Conservation (phyloP, 1,140 invertebrate genomes). For the Oryzaephilus surinamensis region DNA sequence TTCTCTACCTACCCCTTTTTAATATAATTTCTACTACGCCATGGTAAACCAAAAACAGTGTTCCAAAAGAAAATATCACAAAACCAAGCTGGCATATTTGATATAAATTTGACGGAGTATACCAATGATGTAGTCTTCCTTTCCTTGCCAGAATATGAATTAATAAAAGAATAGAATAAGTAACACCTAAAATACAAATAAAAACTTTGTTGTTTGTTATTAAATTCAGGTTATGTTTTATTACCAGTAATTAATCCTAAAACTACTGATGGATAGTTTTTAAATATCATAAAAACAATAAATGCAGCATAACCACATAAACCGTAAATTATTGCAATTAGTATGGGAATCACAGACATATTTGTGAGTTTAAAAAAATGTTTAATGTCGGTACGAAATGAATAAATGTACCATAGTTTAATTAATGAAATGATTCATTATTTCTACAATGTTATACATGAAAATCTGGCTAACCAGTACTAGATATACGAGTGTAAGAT, state of each 20-base stretch:
- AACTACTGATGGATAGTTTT: constrained; percentile 19
- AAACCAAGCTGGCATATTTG: constrained; percentile 16
- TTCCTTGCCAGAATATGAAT: constrained; percentile 14
- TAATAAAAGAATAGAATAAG: constrained; percentile 11
- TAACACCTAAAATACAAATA: constrained; percentile 13
- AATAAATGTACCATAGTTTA: background rate
- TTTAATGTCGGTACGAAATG: background rate
- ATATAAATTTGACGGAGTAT: constrained; percentile 10
- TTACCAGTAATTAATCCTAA: constrained; percentile 16
- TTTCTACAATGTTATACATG: background rate
- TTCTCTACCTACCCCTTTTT: constrained; percentile 17
- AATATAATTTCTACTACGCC: constrained; percentile 13
- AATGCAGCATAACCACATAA: constrained; percentile 14
- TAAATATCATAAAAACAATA: constrained; percentile 14
- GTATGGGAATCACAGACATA: constrained; percentile 8
- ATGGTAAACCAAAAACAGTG: constrained; percentile 14
- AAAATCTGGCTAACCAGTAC: background rate
- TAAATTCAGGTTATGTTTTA: constrained; percentile 2
- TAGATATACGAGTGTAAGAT: too few relatives aligned
- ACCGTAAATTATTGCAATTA: constrained; percentile 6
- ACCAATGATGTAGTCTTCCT: constrained; percentile 14
- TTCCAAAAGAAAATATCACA: constrained; percentile 10
- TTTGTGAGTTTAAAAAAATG: background rate
- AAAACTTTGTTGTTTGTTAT: background rate
- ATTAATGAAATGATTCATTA: background rate